These are phyloP conservation scores for Torymus auratus DNA, from an alignment of 2,888 invertebrate species.

Conservation along the genomic window DNA sequence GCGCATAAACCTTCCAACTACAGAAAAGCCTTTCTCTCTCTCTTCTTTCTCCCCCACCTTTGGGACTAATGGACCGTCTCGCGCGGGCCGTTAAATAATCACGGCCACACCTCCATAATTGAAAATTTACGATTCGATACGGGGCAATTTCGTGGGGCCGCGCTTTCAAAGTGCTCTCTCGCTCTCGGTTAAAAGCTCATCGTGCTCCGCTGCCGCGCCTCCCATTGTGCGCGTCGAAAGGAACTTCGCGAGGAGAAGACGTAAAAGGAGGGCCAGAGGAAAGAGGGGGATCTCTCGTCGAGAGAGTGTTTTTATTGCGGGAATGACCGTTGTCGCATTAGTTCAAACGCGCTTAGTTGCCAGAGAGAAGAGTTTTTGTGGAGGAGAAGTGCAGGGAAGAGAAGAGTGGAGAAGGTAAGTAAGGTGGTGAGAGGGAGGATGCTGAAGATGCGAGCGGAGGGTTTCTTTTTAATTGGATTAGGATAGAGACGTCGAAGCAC, in stretches of 20 bases:
- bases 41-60: not conserved
- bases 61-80: constrained; percentile 50
- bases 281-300: constrained; percentile 19
- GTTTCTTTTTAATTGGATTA: no score
- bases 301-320: constrained; percentile 53
- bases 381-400: no score
- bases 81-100: constrained; percentile 53
- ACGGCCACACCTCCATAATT: constrained; percentile 58
- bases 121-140: constrained; percentile 60
- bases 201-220: constrained; percentile 14
- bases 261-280: constrained; percentile 37
- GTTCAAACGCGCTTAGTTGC: constrained; percentile 31
- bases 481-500: no score
- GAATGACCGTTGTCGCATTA: constrained; percentile 51
- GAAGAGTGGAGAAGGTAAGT: no score
- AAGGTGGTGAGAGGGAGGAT: no score
- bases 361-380: no score
- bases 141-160: constrained; percentile 41
- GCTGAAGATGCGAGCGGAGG: no score
- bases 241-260: constrained; percentile 18
- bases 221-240: constrained; percentile 20
- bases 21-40: constrained; percentile 7
- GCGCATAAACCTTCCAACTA: constrained; percentile 10
- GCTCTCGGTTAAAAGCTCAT: constrained; percentile 57
- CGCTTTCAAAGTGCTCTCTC: constrained; percentile 46